These are phyloP conservation scores for Cariama cristata DNA, from an alignment of 2,113 vertebrate species.

Conservation along the genomic window DNA sequence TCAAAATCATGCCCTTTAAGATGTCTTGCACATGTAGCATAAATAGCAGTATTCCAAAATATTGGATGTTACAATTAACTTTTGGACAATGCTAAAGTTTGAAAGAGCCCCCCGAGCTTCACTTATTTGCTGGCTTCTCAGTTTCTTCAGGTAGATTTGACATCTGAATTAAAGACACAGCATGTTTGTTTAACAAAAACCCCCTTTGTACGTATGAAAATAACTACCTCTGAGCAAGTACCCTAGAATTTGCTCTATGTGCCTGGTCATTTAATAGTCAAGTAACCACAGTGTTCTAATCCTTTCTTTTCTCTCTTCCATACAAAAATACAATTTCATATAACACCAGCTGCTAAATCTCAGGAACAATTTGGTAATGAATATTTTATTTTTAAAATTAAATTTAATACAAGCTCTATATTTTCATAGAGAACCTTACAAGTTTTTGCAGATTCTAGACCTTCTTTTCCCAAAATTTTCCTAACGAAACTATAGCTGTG, in stretches of 20 bases:
- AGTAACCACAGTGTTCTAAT: neutral
- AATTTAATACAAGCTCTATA: neutral
- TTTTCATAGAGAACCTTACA: neutral
- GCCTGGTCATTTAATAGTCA: neutral
- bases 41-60: neutral
- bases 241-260: neutral
- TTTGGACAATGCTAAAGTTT: neutral
- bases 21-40: neutral
- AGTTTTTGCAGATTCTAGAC: neutral
- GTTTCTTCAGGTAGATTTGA: neutral
- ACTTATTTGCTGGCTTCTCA: neutral
- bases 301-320: neutral
- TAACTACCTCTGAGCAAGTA: neutral
- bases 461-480: neutral
- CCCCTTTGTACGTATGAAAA: neutral
- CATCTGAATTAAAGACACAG: neutral
- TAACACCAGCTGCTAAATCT: neutral
- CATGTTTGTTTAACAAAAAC: neutral
- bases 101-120: neutral
- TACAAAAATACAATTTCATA: neutral
- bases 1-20: neutral
- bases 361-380: neutral
- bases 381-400: neutral
- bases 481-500: neutral
- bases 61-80: neutral